Evolutionary conservation across 2,797 vertebrate genomes (phyloP), one percentile per base, ranked within the genome.

Genomic region (Monodelphis domestica): DNA sequence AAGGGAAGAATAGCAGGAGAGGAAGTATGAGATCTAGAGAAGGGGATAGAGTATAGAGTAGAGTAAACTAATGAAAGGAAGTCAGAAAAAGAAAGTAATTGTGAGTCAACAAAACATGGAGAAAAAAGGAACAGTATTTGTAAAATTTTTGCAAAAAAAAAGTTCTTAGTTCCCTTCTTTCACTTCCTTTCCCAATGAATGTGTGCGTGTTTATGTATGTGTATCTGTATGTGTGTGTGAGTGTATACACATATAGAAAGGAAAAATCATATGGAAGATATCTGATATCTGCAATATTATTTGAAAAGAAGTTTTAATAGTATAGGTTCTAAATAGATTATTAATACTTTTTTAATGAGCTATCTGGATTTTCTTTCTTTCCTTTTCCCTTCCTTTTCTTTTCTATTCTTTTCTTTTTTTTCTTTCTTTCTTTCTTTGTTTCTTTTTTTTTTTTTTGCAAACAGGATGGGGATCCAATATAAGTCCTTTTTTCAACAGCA

Each of bases 221-320:
- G 56, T 57, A 0, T n/a, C 0, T 59, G 6, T 59, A 5, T 38
- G 59, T 70, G n/a, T 38, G 21, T 70, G 2, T 70, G 38, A 78
- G 21, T 45, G 7, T 3, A 45, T 78, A 6, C 38, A 0, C 28
- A 70, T 7, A 78, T n/a, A 96, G 93, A 90, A 15, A 56, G n/a
- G 88, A 97, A 90, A 96, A 97, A 92, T 89, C 24, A 94, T 96
- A 92, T 84, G 84, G 91, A 96, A 97, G 87, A 92, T 26, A 50
- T 92, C 90, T 96, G 84, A 89, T 96, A 92, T 95, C 95, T 96
- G 92, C 96, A 96, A 93, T 63, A 56, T 93, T 97, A 87, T 94
- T 96, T 95, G 92, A 97, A 97, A 90, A 95, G 93, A 91, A 90
- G 70, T 96, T 98, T 98, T 95, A 92, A 92, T 96, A 95, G 95